Conservation (phyloP, 2,888 invertebrate species). For the Platerodrilus igneus region DNA sequence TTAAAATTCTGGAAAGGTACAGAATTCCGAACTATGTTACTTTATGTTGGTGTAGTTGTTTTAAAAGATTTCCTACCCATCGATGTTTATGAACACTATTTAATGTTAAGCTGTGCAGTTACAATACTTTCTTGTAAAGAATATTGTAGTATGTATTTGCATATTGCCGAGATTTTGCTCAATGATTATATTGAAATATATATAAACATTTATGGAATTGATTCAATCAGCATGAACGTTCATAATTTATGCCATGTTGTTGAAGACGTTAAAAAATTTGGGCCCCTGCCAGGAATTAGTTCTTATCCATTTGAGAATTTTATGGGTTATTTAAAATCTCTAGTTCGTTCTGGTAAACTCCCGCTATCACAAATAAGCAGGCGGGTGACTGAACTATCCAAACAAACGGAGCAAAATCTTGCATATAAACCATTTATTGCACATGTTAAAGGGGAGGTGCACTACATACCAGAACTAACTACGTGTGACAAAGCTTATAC, state of each 20-base stretch:
- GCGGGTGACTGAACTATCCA: slow-evolving; percentile 18
- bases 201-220: slow-evolving; percentile 33
- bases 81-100: slow-evolving; percentile 15
- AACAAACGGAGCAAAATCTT: slow-evolving; percentile 1
- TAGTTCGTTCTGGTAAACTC: slow-evolving; percentile 18
- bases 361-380: slow-evolving; percentile 22
- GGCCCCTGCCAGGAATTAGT: slow-evolving; percentile 32
- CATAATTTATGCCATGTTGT: slow-evolving; percentile 37
- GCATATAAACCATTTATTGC: too few species aligned
- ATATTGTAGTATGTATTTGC: not conserved
- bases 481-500: slow-evolving; percentile 9
- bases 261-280: slow-evolving; percentile 34
- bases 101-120: slow-evolving; percentile 15
- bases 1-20: slow-evolving; percentile 28
- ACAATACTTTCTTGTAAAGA: slow-evolving; percentile 9
- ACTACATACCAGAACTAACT: too few species aligned
- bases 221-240: slow-evolving; percentile 35
- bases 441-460: too few species aligned
- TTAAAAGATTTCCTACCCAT: slow-evolving; percentile 21
- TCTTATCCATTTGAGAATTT: slow-evolving; percentile 38
- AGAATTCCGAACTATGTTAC: slow-evolving; percentile 27
- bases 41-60: slow-evolving; percentile 27
- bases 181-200: slow-evolving; percentile 19
- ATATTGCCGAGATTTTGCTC: slow-evolving; percentile 15
- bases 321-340: slow-evolving; percentile 23